These are phyloP conservation scores for Pteruthius melanotis DNA, from an alignment of 2,113 vertebrate species.

Conservation along the genomic window DNA sequence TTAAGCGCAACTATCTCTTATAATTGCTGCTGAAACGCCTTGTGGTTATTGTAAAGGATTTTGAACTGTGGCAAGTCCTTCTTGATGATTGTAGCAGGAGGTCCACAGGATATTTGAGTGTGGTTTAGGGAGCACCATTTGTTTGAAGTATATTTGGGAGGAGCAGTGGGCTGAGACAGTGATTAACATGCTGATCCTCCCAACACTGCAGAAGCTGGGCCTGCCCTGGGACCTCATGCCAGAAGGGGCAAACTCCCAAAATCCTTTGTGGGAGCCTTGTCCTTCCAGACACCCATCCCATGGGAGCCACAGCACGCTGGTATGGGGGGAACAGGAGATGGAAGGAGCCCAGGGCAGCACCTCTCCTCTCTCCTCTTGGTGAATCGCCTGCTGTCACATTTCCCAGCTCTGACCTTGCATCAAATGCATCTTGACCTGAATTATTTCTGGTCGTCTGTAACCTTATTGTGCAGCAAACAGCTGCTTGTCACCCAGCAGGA, in stretches of 20 bases:
- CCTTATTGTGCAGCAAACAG: not conserved
- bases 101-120: not conserved
- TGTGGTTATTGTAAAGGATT: constrained; percentile 58
- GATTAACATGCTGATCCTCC: not conserved
- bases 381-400: not conserved
- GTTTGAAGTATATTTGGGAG: not conserved
- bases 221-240: not conserved
- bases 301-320: not conserved
- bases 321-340: not conserved
- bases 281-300: not conserved
- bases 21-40: constrained; percentile 65
- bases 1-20: constrained; percentile 68
- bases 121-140: not conserved
- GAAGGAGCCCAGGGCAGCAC: not conserved
- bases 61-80: constrained; percentile 33
- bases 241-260: accelerated
- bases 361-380: accelerated
- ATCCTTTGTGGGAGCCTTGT: not conserved
- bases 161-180: not conserved
- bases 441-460: not conserved
- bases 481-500: not conserved
- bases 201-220: not conserved
- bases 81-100: not conserved
- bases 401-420: not conserved
- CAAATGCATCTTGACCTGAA: not conserved